Conservation (phyloP, 2,888 invertebrate species). For the Epirrhoe tristata region DNA sequence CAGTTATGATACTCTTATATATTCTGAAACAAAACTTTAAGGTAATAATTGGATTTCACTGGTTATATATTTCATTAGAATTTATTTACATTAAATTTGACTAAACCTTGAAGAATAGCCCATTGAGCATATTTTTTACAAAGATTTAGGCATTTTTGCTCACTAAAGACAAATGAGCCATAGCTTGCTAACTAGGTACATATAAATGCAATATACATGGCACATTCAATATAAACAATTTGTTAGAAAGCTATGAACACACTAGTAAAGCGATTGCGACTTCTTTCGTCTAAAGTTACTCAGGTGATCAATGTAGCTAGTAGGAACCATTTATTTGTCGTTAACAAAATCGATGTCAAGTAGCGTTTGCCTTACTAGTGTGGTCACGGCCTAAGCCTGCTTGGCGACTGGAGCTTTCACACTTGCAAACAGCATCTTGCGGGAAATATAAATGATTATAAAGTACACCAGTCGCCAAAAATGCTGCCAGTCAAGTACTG, state of each 20-base stretch:
- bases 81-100: conserved; percentile 55
- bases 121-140: conserved; percentile 26
- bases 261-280: background rate
- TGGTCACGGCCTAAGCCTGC: background rate
- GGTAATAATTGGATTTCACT: conserved; percentile 49
- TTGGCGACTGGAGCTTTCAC: conserved; percentile 29
- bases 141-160: conserved; percentile 19
- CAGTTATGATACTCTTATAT: conserved; percentile 47
- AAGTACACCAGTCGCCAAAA: background rate
- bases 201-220: conserved; percentile 71
- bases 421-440: background rate
- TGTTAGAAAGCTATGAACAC: background rate
- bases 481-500: conserved; percentile 1
- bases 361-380: background rate
- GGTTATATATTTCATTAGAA: conserved; percentile 38
- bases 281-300: background rate
- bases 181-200: conserved; percentile 25
- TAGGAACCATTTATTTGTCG: background rate
- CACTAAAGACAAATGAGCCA: conserved; percentile 17
- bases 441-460: background rate
- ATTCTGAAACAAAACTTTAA: conserved; percentile 52
- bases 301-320: background rate
- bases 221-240: conserved; percentile 65
- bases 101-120: conserved; percentile 19
- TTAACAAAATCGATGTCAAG: background rate